Base-by-base conservation (phyloP, 2,797 vertebrate genomes). In the Merluccius polli region DNA sequence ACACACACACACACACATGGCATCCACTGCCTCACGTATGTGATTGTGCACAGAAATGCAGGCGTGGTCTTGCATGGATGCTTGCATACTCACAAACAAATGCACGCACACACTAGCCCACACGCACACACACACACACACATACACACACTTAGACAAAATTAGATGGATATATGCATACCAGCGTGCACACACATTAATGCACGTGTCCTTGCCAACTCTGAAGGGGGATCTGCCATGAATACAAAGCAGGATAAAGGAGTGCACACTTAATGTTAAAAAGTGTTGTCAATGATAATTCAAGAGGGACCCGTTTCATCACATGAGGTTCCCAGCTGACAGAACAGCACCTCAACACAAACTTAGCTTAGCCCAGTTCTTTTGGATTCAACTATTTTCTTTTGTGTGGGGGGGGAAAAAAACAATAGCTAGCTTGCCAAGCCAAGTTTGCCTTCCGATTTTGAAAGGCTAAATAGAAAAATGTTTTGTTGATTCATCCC, bases 171-270 rank as follows among this genome's bases (percentile, higher is more conserved):
- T 35, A 33, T n/a, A 36, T 35, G 33, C 31, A 21, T 35, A 36
- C 32, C 69, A 59, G 11, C 67, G 31, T 18, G 35, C 48, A 38
- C 70, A 77, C 35, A 38, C 75, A 65, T 41, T 67, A n/a, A 67
- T 72, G 73, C 69, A 70, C 70, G 74, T 8, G 75, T 81, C 79
- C 63, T 84, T 83, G 81, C 80, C 75, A 76, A 76, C 76, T 73
- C 79, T 70, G 59, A 21, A 73, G 75, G 48, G 77, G 82, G 75
- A 80, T 83, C 74, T 30, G 78, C 81, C 77, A 67, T 70, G 77
- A 85, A 79, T 75, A 77, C 81, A 2, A 71, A 79, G 71, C 71
- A 82, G 73, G 80, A 79, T 70, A 31, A 65, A 13, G 27, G 59
- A 65, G 59, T 8, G 41, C 41, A 16, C 41, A 44, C 41, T 44